phyloP scores from a whole-genome alignment of 2,797 vertebrate genomes.

The Myotis vivesi region DNA sequence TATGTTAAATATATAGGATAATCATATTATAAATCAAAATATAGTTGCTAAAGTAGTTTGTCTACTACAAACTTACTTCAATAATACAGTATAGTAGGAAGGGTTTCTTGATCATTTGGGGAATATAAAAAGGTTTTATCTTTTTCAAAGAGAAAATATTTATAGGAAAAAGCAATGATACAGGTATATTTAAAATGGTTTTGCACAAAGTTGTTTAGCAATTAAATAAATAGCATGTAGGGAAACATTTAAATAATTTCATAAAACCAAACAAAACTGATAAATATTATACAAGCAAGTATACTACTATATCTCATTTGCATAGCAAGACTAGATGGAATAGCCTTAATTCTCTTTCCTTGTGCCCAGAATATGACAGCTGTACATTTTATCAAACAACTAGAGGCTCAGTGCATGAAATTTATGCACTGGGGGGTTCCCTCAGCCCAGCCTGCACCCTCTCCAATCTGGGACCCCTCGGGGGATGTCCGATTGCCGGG shows the following conservation, averaged over 20 bases:
- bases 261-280: not conserved
- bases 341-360: not conserved
- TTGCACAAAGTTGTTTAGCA: not conserved
- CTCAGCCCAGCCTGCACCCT: too few relatives aligned
- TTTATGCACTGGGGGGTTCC: too few relatives aligned
- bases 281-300: not conserved
- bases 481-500: too few relatives aligned
- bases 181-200: not conserved
- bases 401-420: too few relatives aligned
- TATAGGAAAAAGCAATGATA: not conserved
- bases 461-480: too few relatives aligned
- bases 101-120: not conserved
- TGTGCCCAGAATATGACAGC: not conserved
- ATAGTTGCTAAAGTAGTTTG: not conserved
- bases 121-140: not conserved
- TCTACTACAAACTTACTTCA: not conserved
- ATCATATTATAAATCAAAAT: slow-evolving; percentile 12
- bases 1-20: not conserved
- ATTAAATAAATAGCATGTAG: not conserved
- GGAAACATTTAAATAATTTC: not conserved
- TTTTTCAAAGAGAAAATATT: slow-evolving; percentile 3
- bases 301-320: not conserved
- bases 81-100: not conserved
- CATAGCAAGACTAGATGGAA: not conserved
- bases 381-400: not conserved